Evolutionary conservation across 1,140 invertebrate genomes (phyloP), one percentile per base, ranked within the genome.

Genomic region (Cotesia vestalis): DNA sequence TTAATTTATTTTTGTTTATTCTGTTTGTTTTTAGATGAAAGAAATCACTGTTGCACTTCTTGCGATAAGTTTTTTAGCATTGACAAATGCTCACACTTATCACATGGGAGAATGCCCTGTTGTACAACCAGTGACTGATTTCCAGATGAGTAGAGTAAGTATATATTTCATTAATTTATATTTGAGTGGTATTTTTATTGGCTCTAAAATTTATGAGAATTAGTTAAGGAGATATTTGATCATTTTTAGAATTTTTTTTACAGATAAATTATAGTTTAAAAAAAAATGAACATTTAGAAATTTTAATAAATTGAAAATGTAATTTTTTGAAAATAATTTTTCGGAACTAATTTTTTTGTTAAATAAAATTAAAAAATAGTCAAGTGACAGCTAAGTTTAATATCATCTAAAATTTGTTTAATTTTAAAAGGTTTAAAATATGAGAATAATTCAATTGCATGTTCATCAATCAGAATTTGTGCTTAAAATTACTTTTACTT

Each of bases 71-170:
- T 77, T 73, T 27, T 59, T 84, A 0, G 75, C 75, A 17, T 52
- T 81, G 5, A 76, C 70, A 14, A 77, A 78, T 62, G 72, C 77
- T 62, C 92, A 94, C 76, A 89, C 90, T 0, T 94, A 94, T 80
- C 91, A 93, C 74, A 81, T 93, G 60, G 93, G 93, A n/a, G 83
- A 82, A n/a, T 94, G 93, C 81, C 93, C 93, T 1, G 79, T 88
- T 0, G 91, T 94, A 0, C 91, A 93, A 72, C 92, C 93, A 0
- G 88, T 92, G 87, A 77, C 85, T 6, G 88, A 89, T 61, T 94
- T 94, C 80, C 88, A 91, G 75, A 93, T 94, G 90, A 89, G 88
- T 62, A 90, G 85, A 87, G 93, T 94, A 88, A 88, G 82, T 61
- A 46, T 61, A 46, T 2, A 35, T 60, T 62, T 5, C 66, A 66